A percentile compares a stretch with the other conserved stretches of the same genome.
phyloP scores from a whole-genome alignment of 2,888 invertebrate genomes.

The Apamea epomidion region DNA sequence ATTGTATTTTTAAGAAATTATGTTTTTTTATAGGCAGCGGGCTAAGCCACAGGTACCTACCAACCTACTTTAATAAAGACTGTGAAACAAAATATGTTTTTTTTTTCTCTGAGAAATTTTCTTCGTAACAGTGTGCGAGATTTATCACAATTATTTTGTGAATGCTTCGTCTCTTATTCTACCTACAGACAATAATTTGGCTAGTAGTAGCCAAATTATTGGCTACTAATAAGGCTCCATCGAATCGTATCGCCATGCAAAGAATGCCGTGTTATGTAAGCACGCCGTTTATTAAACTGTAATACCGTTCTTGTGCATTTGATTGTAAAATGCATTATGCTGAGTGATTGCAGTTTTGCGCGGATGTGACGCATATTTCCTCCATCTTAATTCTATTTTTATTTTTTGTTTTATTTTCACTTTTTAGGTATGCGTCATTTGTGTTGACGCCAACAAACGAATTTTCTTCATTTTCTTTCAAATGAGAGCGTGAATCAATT shows the following conservation, averaged over 20 bases:
- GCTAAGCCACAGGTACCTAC: no score
- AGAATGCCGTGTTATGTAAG: slow-evolving; percentile 4
- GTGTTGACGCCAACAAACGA: neutral
- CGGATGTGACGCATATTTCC: neutral
- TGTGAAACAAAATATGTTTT: neutral
- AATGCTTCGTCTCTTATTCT: slow-evolving; percentile 11
- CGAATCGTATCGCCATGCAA: neutral
- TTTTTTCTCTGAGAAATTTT: neutral
- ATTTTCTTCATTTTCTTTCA: neutral
- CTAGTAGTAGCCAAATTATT: no score
- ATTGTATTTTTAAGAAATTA: no score
- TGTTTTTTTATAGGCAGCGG: no score
- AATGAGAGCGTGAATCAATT: slow-evolving; percentile 4
- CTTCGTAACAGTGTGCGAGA: neutral
- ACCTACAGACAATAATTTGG: neutral
- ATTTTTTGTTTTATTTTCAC: neutral
- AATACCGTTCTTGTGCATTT: neutral
- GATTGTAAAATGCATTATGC: neutral
- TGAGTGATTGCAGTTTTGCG: neutral
- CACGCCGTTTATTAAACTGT: slow-evolving; percentile 14
- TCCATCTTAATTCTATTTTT: neutral
- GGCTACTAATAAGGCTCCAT: no score
- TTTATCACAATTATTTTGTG: neutral
- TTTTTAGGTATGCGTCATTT: neutral
- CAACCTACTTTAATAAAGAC: neutral